These are phyloP conservation scores for Pentalonia nigronervosa DNA, from an alignment of 1,140 invertebrate genomes.

Conservation along the genomic window DNA sequence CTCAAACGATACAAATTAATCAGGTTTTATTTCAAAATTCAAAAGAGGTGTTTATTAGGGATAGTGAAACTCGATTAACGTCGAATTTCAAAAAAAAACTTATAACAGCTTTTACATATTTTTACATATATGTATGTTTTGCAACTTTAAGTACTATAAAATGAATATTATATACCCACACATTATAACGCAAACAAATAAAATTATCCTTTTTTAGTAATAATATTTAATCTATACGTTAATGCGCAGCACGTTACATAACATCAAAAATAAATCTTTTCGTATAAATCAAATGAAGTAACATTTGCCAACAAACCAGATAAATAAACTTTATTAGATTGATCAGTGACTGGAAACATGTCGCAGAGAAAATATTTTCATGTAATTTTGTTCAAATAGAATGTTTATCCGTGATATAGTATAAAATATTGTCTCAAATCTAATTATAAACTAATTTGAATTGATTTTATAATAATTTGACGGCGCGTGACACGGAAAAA, in stretches of 20 bases:
- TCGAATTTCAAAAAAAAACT: too few species aligned
- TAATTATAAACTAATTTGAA: not conserved
- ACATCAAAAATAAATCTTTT: not conserved
- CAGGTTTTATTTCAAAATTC: not conserved
- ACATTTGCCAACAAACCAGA: too few species aligned
- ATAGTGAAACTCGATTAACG: not conserved
- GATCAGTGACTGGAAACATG: not conserved
- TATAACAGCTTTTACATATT: too few species aligned
- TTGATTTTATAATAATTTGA: not conserved
- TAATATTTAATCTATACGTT: not conserved
- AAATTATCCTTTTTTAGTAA: not conserved
- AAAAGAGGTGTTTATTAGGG: not conserved
- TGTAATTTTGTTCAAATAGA: not conserved
- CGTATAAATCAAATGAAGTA: not conserved
- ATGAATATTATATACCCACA: not conserved
- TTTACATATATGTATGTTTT: not conserved
- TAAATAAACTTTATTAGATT: not conserved
- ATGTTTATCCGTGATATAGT: not conserved
- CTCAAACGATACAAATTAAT: not conserved
- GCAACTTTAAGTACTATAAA: not conserved
- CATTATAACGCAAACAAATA: not conserved
- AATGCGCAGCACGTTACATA: not conserved
- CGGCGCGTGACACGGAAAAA: not conserved
- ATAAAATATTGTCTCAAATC: not conserved
- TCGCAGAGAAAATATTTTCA: not conserved